A percentile compares a stretch with the other conserved stretches of the same genome.
These are phyloP conservation scores for Molorchus minor DNA, from an alignment of 2,888 invertebrate genomes.

Conservation along the genomic window DNA sequence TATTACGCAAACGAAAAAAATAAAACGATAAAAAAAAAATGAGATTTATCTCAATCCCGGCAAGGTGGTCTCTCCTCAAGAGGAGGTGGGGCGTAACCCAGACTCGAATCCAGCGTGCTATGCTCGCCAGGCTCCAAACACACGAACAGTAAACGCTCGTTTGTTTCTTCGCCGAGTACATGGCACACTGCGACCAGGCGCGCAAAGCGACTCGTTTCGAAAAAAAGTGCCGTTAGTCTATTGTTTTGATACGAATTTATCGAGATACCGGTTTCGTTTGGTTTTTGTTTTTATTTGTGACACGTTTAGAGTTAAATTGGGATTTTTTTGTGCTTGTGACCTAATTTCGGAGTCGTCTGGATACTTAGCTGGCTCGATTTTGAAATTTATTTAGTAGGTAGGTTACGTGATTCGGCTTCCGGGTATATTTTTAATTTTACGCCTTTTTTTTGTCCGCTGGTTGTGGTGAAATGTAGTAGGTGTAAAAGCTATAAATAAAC, in stretches of 20 bases:
- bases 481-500: conserved; percentile 9
- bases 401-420: conserved; percentile 23
- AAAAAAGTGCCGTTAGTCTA: conserved; percentile 27
- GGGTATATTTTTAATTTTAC: conserved; percentile 23
- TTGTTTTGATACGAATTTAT: no score
- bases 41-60: conserved; percentile 20
- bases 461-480: background rate
- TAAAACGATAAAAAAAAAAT: conserved; percentile 18
- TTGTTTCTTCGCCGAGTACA: conserved; percentile 35
- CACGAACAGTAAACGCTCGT: conserved; percentile 32
- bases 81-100: conserved; percentile 29
- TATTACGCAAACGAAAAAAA: conserved; percentile 21
- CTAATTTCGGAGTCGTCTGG: conserved; percentile 23
- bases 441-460: background rate
- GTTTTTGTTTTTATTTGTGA: no score
- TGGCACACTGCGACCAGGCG: conserved; percentile 34
- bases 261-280: no score
- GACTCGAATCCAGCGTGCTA: conserved; percentile 10
- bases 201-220: conserved; percentile 30
- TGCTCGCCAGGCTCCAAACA: conserved; percentile 21
- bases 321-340: conserved; percentile 21
- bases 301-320: background rate
- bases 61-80: conserved; percentile 24
- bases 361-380: no score
- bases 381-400: conserved; percentile 31